Evolutionary conservation across 2,797 vertebrate species (phyloP).

Genomic region (Aldrovandia affinis): DNA sequence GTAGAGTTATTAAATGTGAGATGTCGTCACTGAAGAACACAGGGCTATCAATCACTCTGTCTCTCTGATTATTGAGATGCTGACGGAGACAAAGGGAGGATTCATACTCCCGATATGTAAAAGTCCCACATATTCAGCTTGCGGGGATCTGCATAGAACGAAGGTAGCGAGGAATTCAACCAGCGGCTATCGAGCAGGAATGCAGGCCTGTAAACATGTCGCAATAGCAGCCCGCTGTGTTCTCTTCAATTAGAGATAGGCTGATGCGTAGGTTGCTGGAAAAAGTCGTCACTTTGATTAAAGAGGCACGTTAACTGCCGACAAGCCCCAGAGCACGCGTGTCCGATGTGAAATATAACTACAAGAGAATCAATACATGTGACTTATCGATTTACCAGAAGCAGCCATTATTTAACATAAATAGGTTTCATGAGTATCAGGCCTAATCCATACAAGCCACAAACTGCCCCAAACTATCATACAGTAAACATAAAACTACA

Average conservation of each 20-base stretch:
- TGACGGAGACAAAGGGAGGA: neutral
- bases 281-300: neutral
- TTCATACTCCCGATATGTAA: neutral
- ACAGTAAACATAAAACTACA: neutral
- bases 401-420: neutral
- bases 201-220: neutral
- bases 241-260: neutral
- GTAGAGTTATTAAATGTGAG: slow-evolving; percentile 15
- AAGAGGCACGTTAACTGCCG: neutral
- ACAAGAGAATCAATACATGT: slow-evolving; percentile 8
- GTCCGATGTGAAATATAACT: neutral
- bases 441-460: neutral
- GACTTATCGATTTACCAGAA: neutral
- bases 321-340: neutral
- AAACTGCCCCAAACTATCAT: neutral
- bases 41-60: slow-evolving; percentile 20
- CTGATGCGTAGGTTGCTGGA: neutral
- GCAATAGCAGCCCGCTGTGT: neutral
- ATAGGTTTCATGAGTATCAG: neutral
- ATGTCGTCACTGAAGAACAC: neutral
- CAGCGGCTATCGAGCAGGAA: neutral
- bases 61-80: neutral
- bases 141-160: neutral
- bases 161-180: neutral
- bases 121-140: neutral